Base-by-base conservation (phyloP, 2,888 invertebrate species). In the Ophion ventricosus region DNA sequence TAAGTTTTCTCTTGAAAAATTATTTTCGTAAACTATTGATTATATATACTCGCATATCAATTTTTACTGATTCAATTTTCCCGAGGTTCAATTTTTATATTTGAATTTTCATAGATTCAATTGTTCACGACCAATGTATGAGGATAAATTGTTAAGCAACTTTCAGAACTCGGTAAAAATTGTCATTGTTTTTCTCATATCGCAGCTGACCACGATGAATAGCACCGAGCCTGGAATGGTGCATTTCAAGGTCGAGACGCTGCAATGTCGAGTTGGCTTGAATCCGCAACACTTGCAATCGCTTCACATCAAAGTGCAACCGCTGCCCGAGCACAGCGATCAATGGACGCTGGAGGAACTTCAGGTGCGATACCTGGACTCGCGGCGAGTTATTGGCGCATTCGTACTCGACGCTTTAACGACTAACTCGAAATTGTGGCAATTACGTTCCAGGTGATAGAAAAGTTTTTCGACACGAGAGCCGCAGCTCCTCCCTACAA, bases 401-500 rank as follows among this genome's bases (percentile, higher is more conserved):
- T 17, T 54, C 54, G 54, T 35, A 35, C 35, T 54, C n/a, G 54
- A n/a, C 14, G 14, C n/a, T 17, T 54, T 54, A 4, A 20, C 20
- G 20, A 20, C 57, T 23, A 57, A 57, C 10, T 10, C 8, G 20
- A 4, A 14, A 20, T 57, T 57, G 23, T 20, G 20, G 20, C 23
- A 1, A 57, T 1, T 70, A 80, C 88, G 83, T 83, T 91, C 1
- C 93, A 97, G 95, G 96, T 97, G 77, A 95, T 99, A 91, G 98
- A 99, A 94, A 97, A 97, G 91, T 99, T 98, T 94, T 99, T 99
- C 94, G 98, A 98, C 92, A 95, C 96, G 26, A 95, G 98, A 92
- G 98, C 98, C 54, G 97, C 97, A 10, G 96, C 97, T 23, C 97
- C 98, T 2, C 98, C 99, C 0, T 99, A 97, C 94, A 97, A 98